Evolutionary conservation across 2,888 invertebrate species (phyloP).

Genomic region (Microchrysa polita): DNA sequence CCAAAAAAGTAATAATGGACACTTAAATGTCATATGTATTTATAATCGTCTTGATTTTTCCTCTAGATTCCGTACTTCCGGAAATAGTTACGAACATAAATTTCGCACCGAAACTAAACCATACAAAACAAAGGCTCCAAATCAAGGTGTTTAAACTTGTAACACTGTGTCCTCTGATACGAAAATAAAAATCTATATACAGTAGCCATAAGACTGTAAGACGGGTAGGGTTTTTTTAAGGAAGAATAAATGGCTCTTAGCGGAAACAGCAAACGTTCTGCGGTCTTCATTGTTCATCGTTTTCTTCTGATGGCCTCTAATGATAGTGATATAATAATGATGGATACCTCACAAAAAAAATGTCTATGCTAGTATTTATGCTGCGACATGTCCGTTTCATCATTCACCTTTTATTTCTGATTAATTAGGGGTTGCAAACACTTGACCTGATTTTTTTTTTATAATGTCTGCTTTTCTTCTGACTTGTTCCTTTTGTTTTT

Average conservation of each 20-base stretch:
- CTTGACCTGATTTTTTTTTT: slow-evolving; percentile 44
- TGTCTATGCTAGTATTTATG: slow-evolving; percentile 26
- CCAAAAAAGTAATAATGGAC: neutral
- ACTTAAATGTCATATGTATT: too few relatives aligned
- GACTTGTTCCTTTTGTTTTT: slow-evolving; percentile 21
- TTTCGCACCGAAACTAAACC: too few relatives aligned
- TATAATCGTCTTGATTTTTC: neutral
- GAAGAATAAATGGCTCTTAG: slow-evolving; percentile 9
- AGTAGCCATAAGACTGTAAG: too few relatives aligned
- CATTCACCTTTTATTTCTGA: slow-evolving; percentile 22
- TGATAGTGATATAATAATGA: slow-evolving; percentile 38
- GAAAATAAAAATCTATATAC: too few relatives aligned
- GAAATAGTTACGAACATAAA: too few relatives aligned
- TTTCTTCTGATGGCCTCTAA: slow-evolving; percentile 40
- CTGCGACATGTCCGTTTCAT: slow-evolving; percentile 33
- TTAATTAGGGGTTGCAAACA: slow-evolving; percentile 43
- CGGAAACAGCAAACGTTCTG: slow-evolving; percentile 1
- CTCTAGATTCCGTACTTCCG: neutral
- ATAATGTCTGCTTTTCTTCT: slow-evolving; percentile 35
- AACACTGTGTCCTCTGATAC: too few relatives aligned
- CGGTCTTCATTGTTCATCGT: slow-evolving; percentile 20
- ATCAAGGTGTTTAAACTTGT: too few relatives aligned
- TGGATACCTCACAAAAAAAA: slow-evolving; percentile 30
- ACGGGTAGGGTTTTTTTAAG: too few relatives aligned
- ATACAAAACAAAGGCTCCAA: too few relatives aligned